Evolutionary conservation across 1,140 invertebrate genomes (phyloP), one percentile per base, ranked within the genome.

Genomic region (Tetragonula clypearis): DNA sequence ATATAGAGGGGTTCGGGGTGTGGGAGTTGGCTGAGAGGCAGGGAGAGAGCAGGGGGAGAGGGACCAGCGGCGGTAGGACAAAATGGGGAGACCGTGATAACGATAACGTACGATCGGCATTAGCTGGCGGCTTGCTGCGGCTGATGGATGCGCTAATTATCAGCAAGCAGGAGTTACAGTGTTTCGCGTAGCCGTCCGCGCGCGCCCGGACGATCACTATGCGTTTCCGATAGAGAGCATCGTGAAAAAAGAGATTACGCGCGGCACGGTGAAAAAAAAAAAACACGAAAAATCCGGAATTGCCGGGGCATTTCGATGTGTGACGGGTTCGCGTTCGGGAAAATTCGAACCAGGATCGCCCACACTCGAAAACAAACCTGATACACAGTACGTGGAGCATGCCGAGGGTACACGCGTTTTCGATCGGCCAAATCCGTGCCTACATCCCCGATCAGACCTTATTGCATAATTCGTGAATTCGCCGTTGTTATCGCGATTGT

Each of bases 91-190:
- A 87, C 85, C 87, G 90, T 93, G 94, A 95, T 95, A 95, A 95
- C 94, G 94, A 94, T 95, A 95, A 95, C 94, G 93, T 95, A 95
- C 94, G 94, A 95, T 94, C 94, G 93, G 93, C 93, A 95, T 94
- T 95, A 95, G 94, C 94, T 93, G 92, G 92, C 89, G 93, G 94
- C 94, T 95, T 93, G 94, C 94, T 94, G 91, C 86, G 86, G 91
- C 94, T 95, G 94, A 95, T 95, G 94, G 94, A 95, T 95, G 94
- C 93, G 94, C 93, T 95, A 95, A 95, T 95, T 95, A 95, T 95
- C 94, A 95, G 94, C 93, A 94, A 95, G 92, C 94, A 95, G 93
- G 93, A 95, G 94, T 95, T 95, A 95, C 94, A 95, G 89, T 93
- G 92, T 92, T 93, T 90, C 88, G 86, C 89, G 86, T 90, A 81